phyloP scores from a whole-genome alignment of 2,113 vertebrate species.

The Conger conger region DNA sequence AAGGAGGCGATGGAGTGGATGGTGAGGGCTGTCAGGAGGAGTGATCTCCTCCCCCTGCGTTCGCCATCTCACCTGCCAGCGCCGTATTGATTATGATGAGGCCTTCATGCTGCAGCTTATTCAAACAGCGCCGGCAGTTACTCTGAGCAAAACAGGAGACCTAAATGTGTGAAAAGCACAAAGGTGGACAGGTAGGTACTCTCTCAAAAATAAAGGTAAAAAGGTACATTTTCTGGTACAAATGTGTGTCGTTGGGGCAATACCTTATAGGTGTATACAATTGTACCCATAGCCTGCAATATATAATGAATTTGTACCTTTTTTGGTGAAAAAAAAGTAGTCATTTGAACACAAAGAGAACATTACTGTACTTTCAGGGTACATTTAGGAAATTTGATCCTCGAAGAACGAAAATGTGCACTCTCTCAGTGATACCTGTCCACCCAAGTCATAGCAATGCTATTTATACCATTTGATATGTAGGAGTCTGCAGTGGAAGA shows the following conservation, averaged over 20 bases:
- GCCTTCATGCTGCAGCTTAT: conserved; percentile 61
- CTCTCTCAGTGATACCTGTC: neutral
- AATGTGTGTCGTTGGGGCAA: no score
- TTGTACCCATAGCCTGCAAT: no score
- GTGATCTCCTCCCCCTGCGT: conserved; percentile 60
- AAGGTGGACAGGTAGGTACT: neutral
- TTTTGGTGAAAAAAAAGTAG: no score
- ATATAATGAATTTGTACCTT: no score
- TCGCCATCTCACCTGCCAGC: conserved; percentile 45
- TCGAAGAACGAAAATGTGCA: no score
- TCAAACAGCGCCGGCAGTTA: conserved; percentile 65
- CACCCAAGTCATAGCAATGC: neutral
- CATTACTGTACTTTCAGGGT: no score
- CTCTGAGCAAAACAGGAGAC: conserved; percentile 20
- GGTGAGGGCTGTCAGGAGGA: conserved; percentile 55
- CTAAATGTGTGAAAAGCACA: neutral
- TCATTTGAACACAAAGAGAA: no score
- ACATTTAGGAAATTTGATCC: no score
- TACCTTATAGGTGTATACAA: no score
- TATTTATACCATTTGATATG: neutral
- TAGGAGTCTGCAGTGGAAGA: neutral
- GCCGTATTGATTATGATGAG: conserved; percentile 67
- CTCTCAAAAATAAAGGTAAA: no score
- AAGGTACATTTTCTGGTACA: no score
- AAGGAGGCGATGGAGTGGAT: conserved; percentile 64